These are phyloP conservation scores for Gnatocerus cornutus DNA, from an alignment of 2,888 invertebrate species.

Conservation along the genomic window DNA sequence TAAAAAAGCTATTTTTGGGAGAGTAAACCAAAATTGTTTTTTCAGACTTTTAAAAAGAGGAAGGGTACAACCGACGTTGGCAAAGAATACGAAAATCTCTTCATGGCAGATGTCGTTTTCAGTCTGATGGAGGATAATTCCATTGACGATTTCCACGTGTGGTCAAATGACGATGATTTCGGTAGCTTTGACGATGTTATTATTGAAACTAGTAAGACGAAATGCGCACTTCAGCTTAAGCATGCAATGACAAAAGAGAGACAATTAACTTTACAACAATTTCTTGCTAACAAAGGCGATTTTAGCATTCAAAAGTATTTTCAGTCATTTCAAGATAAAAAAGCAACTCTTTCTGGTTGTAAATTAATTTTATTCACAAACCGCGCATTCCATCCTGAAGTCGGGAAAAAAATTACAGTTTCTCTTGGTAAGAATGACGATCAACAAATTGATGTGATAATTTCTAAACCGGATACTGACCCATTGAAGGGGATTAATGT, in stretches of 20 bases:
- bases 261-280: neutral
- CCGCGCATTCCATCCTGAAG: too few relatives aligned
- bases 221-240: neutral
- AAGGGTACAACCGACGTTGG: too few relatives aligned
- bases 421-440: neutral
- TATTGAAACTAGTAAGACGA: neutral
- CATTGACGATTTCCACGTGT: neutral
- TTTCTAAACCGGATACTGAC: neutral
- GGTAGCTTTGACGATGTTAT: constrained; percentile 2
- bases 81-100: too few relatives aligned
- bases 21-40: too few relatives aligned
- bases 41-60: too few relatives aligned
- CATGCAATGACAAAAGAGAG: neutral
- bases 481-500: neutral
- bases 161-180: neutral
- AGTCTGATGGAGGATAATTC: neutral
- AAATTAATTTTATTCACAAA: neutral
- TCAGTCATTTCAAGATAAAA: neutral
- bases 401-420: too few relatives aligned
- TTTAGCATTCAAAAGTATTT: neutral
- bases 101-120: too few relatives aligned
- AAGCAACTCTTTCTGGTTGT: neutral
- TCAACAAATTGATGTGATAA: neutral
- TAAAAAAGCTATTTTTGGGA: too few relatives aligned
- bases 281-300: neutral